Conservation (phyloP, 64 coral and sea anemone species). For the Stichodactyla mertensii region DNA sequence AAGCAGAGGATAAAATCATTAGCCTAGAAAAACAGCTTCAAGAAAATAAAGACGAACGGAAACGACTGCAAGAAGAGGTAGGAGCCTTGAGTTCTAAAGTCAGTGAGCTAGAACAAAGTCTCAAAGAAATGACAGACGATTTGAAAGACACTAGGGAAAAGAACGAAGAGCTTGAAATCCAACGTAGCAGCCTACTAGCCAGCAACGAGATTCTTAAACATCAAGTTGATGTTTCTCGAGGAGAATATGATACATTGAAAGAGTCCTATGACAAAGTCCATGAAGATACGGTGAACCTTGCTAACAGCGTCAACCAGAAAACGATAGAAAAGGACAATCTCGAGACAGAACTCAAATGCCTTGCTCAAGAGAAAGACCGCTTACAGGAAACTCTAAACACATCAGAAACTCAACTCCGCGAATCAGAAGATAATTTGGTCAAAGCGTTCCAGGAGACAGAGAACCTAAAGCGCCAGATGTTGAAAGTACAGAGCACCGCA, state of each 20-base stretch:
- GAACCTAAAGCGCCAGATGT: constrained; percentile 60
- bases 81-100: constrained; percentile 20
- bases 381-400: constrained; percentile 8
- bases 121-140: constrained; percentile 13
- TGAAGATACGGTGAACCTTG: neutral
- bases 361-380: constrained; percentile 33
- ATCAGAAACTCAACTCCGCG: constrained; percentile 30
- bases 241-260: constrained; percentile 4
- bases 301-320: neutral
- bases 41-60: constrained; percentile 12
- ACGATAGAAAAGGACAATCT: constrained; percentile 44
- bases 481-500: constrained; percentile 71
- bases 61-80: neutral
- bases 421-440: constrained; percentile 38
- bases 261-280: neutral
- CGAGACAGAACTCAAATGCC: constrained; percentile 22
- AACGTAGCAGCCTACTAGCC: constrained; percentile 49
- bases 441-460: constrained; percentile 77
- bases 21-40: constrained; percentile 17
- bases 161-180: constrained; percentile 53
- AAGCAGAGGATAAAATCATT: constrained; percentile 30
- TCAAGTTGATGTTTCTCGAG: constrained; percentile 19
- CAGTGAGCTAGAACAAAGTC: neutral
- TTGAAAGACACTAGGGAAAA: constrained; percentile 24
- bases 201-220: constrained; percentile 57